Evolutionary conservation across 2,797 vertebrate species (phyloP).

Genomic region (Neosilurus mollespiculum): DNA sequence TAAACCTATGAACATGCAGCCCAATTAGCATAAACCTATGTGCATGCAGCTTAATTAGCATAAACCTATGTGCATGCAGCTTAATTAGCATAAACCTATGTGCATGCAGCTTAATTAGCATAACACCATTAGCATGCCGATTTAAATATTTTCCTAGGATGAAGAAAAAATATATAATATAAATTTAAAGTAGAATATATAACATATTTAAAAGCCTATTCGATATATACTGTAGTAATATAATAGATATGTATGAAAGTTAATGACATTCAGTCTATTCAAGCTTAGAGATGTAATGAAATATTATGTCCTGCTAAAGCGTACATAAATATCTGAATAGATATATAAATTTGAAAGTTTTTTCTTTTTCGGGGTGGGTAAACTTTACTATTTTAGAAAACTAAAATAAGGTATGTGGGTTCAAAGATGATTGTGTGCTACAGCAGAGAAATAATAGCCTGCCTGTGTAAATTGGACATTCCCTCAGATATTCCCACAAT

Average conservation of each 20-base stretch:
- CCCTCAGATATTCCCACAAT: constrained; percentile 40
- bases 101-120: not conserved
- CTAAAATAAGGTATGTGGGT: not conserved
- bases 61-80: not conserved
- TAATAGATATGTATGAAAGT: too few relatives aligned
- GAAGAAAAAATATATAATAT: not conserved
- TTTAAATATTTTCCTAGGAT: not conserved
- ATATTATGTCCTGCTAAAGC: too few relatives aligned
- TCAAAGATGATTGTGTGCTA: constrained; percentile 7
- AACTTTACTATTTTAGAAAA: not conserved
- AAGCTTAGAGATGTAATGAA: not conserved
- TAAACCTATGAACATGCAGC: too few relatives aligned
- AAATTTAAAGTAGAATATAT: too few relatives aligned
- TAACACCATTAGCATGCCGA: not conserved
- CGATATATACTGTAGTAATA: too few relatives aligned
- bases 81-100: not conserved
- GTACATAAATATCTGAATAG: not conserved
- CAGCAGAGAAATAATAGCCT: constrained; percentile 43
- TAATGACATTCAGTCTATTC: too few relatives aligned
- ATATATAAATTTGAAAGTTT: not conserved
- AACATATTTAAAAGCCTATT: too few relatives aligned
- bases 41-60: not conserved
- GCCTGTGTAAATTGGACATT: constrained; percentile 38
- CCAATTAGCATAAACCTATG: too few relatives aligned
- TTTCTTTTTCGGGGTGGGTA: too few relatives aligned